These are phyloP conservation scores for Typhlomys cinereus DNA, from an alignment of 2,113 vertebrate genomes.

Conservation along the genomic window DNA sequence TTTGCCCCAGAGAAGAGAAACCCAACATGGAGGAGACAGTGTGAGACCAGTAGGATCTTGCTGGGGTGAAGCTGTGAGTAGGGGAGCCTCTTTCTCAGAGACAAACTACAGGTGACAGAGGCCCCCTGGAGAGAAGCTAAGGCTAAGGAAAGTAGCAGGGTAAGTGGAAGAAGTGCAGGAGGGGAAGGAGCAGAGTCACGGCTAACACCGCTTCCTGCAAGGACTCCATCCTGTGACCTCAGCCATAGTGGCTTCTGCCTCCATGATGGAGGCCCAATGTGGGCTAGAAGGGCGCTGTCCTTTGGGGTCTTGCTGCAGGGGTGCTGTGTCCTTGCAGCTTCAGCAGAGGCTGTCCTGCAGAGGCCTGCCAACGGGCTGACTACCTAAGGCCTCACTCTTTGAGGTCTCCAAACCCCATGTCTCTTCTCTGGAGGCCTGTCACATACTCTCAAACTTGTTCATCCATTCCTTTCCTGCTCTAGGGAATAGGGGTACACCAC, in stretches of 20 bases:
- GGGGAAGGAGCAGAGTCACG: not conserved
- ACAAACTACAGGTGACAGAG: conserved; percentile 20
- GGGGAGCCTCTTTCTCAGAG: not conserved
- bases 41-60: conserved; percentile 25
- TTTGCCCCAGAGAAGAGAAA: conserved; percentile 13
- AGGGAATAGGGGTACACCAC: not conserved
- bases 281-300: not conserved
- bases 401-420: not conserved
- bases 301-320: not conserved
- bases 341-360: not conserved
- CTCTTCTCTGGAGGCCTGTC: not conserved
- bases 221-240: not conserved
- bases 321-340: not conserved
- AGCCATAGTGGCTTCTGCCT: not conserved
- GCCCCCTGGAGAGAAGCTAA: conserved; percentile 45
- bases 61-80: not conserved
- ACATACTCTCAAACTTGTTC: not conserved
- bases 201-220: conserved; percentile 67
- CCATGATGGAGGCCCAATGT: not conserved
- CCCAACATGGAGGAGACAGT: not conserved
- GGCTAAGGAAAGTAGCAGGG: not conserved
- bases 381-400: not conserved
- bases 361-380: not conserved
- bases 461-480: not conserved
- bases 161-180: not conserved